Conservation (phyloP, 2,888 invertebrate genomes). For the Odontothrips loti region DNA sequence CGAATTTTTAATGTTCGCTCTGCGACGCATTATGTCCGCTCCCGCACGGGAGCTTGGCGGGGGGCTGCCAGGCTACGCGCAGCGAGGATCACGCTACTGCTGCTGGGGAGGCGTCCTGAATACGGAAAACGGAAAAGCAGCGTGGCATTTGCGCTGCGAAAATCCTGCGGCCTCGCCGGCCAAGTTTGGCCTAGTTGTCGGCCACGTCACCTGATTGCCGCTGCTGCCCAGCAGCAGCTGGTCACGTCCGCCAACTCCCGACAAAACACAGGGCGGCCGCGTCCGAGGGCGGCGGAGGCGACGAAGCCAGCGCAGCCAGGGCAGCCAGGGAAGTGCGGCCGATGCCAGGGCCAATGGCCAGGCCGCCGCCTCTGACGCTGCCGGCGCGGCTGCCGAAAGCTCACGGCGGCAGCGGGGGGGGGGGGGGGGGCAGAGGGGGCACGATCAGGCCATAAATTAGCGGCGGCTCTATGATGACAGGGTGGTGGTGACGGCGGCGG, state of each 20-base stretch:
- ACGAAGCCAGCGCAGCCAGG: no score
- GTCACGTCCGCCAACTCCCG: not conserved
- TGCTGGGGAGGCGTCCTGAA: no score
- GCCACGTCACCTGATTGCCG: not conserved
- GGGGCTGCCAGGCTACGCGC: no score
- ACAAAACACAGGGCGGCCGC: not conserved
- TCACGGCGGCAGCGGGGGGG: no score
- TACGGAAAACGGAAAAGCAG: not conserved
- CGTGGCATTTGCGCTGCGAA: not conserved
- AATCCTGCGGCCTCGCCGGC: not conserved
- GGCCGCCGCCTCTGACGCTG: not conserved
- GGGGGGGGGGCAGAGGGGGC: no score
- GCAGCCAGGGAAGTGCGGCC: no score
- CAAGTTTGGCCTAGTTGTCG: not conserved
- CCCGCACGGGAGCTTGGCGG: no score
- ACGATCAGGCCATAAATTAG: conserved; percentile 16
- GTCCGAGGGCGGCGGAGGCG: not conserved
- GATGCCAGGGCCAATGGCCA: no score
- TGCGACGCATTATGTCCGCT: no score
- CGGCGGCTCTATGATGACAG: not conserved
- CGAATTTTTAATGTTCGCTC: no score
- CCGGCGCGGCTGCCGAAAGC: not conserved
- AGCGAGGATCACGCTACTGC: no score
- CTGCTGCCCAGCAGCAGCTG: not conserved
- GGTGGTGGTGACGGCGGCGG: conserved; percentile 5